These are phyloP conservation scores for Candoia aspera DNA, from an alignment of 2,113 vertebrate genomes.

Conservation along the genomic window DNA sequence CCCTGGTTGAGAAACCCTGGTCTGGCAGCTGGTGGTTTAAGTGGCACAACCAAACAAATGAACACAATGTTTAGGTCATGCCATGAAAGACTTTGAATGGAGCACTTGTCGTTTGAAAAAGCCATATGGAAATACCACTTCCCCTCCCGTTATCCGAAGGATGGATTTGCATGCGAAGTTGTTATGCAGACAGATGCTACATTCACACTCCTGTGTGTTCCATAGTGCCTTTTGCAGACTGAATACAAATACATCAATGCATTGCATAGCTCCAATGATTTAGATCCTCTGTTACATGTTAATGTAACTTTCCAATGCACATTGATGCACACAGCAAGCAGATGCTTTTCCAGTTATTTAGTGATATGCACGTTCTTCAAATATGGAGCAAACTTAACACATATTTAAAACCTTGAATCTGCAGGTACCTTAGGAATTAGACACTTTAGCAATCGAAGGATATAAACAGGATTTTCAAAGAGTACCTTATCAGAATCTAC, in stretches of 20 bases:
- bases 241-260: neutral
- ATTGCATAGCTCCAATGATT: neutral
- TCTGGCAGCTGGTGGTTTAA: neutral
- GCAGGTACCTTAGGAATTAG: neutral
- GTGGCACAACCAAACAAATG: neutral
- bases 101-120: neutral
- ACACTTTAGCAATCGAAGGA: neutral
- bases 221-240: neutral
- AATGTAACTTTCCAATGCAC: neutral
- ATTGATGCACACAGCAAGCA: neutral
- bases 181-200: neutral
- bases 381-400: neutral
- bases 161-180: neutral
- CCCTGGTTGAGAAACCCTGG: too few species aligned
- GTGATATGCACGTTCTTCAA: neutral
- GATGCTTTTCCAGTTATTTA: neutral
- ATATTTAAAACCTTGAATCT: neutral
- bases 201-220: neutral
- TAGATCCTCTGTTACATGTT: neutral
- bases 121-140: neutral
- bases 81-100: neutral
- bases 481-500: neutral
- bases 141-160: neutral
- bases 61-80: too few species aligned
- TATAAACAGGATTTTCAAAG: neutral